These are phyloP conservation scores for Clanis bilineata DNA, from an alignment of 2,888 invertebrate species.

Conservation along the genomic window DNA sequence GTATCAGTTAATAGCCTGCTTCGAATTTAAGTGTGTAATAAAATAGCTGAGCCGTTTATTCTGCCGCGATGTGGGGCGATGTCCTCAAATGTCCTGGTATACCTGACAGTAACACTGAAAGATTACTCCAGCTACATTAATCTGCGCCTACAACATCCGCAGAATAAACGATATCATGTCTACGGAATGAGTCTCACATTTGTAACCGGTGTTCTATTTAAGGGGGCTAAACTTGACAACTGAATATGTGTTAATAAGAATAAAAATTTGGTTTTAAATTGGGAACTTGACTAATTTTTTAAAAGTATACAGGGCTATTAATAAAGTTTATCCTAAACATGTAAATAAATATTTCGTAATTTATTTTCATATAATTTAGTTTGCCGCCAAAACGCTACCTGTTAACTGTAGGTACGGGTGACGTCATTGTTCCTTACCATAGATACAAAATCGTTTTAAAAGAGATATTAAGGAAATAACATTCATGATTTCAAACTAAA, in stretches of 20 bases:
- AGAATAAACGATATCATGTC: slow-evolving; percentile 33
- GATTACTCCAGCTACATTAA: slow-evolving; percentile 30
- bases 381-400: too few species aligned
- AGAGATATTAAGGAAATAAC: too few species aligned
- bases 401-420: too few species aligned
- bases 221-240: neutral
- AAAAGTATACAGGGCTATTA: too few species aligned
- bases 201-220: neutral
- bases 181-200: slow-evolving; percentile 24
- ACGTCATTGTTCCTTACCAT: too few species aligned
- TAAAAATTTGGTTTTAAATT: too few species aligned
- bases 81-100: slow-evolving; percentile 16
- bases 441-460: too few species aligned
- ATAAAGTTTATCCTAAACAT: too few species aligned
- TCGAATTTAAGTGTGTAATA: slow-evolving; percentile 10
- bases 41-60: slow-evolving; percentile 5
- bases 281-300: too few species aligned
- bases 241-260: neutral
- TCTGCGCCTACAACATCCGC: slow-evolving; percentile 31
- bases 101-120: slow-evolving; percentile 28
- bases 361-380: too few species aligned
- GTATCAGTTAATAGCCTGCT: slow-evolving; percentile 8
- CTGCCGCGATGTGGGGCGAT: neutral
- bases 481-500: too few species aligned
- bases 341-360: too few species aligned